Percentiles rank a stretch among this genome's conserved stretches.
phyloP scores from a whole-genome alignment of 2,113 vertebrate genomes.

The Garra rufa region DNA sequence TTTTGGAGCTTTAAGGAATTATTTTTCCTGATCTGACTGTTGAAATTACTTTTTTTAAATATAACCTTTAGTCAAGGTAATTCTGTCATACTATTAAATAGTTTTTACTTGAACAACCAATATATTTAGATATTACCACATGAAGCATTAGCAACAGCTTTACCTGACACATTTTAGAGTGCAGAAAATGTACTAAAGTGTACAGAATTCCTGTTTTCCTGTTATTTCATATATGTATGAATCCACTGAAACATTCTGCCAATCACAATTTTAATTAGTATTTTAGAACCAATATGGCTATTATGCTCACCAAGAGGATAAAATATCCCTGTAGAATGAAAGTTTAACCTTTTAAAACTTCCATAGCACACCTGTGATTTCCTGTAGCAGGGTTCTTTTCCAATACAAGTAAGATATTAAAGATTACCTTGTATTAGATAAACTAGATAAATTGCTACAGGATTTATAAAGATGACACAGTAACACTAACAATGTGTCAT shows the following conservation, averaged over 20 bases:
- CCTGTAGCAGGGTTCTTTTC: background rate
- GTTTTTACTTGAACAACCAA: background rate
- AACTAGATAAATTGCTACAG: too few species aligned
- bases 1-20: background rate
- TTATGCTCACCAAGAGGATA: background rate
- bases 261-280: background rate
- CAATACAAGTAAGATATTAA: background rate
- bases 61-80: background rate
- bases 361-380: background rate
- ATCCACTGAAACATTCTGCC: background rate
- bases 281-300: background rate
- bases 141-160: background rate
- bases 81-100: background rate
- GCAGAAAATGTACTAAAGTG: background rate
- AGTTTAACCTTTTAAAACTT: background rate
- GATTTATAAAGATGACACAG: too few species aligned
- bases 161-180: background rate
- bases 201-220: background rate
- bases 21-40: background rate
- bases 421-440: too few species aligned
- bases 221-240: background rate
- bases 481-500: too few species aligned
- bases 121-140: background rate
- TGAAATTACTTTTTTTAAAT: background rate
- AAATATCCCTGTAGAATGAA: too few species aligned